Evolutionary conservation across 2,113 vertebrate genomes (phyloP).

Genomic region (Eleginops maclovinus): DNA sequence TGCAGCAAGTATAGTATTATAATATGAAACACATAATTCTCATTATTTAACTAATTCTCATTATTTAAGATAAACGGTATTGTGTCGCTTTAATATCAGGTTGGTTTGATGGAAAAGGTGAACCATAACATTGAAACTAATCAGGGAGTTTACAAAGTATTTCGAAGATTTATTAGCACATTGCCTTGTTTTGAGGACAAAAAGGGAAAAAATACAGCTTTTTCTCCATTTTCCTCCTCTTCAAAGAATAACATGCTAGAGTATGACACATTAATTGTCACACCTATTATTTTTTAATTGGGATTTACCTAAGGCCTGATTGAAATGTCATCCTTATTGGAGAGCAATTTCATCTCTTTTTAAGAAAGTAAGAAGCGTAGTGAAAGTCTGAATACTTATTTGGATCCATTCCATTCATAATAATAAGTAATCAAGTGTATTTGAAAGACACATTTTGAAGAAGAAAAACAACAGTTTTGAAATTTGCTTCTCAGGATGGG

Average conservation of each 20-base stretch:
- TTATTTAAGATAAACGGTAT: conserved; percentile 2
- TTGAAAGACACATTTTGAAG: neutral
- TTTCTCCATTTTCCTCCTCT: neutral
- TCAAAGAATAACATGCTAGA: neutral
- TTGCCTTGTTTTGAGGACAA: neutral
- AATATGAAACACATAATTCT: neutral
- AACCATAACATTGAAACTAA: neutral
- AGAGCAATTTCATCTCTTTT: neutral
- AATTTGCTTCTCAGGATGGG: conserved; percentile 81
- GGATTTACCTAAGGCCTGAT: neutral
- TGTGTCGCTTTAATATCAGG: neutral
- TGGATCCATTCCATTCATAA: conserved; percentile 12
- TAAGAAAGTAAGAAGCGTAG: neutral
- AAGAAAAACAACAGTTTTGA: conserved; percentile 48
- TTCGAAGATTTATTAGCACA: neutral
- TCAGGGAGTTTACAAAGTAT: neutral
- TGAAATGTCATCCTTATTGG: neutral
- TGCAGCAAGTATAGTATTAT: conserved; percentile 46
- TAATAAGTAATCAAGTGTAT: neutral
- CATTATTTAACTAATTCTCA: neutral
- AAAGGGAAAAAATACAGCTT: neutral
- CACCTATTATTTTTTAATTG: neutral
- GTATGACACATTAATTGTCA: conserved; percentile 26
- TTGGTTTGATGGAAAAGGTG: no score
- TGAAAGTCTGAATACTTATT: neutral